Percentiles rank a stretch among this genome's conserved stretches.
These are phyloP conservation scores for Amblyteles armatorius DNA, from an alignment of 2,888 invertebrate species.

Conservation along the genomic window DNA sequence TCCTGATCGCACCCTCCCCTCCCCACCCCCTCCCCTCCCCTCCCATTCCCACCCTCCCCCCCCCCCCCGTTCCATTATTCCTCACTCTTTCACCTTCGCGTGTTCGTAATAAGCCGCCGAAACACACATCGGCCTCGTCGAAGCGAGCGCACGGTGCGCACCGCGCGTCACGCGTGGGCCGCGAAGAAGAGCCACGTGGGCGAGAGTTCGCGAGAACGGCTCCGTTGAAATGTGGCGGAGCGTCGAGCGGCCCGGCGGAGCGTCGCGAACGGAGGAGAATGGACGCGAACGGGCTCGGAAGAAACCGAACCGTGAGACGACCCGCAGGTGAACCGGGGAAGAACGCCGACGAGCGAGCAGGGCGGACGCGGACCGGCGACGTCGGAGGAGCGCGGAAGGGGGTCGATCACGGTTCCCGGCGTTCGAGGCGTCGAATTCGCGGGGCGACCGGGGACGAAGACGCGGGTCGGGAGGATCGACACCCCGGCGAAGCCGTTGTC, in stretches of 20 bases:
- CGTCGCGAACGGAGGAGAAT: conserved; percentile 48
- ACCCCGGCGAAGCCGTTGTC: conserved; percentile 57
- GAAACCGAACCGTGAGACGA: conserved; percentile 41
- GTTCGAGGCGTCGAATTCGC: conserved; percentile 48
- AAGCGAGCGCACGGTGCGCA: conserved; percentile 45
- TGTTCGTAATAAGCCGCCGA: conserved; percentile 61
- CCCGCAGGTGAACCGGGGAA: conserved; percentile 31
- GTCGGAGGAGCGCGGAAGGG: not conserved
- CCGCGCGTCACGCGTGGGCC: not conserved
- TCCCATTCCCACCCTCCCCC: too few relatives aligned
- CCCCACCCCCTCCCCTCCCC: fast-evolving
- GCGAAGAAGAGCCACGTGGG: conserved; percentile 11
- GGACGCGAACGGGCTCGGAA: conserved; percentile 7
- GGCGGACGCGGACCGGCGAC: conserved; percentile 21
- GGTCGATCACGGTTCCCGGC: conserved; percentile 30
- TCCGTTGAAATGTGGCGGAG: conserved; percentile 37
- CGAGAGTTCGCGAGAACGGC: conserved; percentile 39
- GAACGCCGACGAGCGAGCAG: conserved; percentile 22
- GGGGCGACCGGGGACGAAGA: conserved; percentile 10
- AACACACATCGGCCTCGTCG: conserved; percentile 68
- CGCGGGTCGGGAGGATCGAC: not conserved
- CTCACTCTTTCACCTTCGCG: conserved; percentile 34
- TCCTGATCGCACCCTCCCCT: not conserved
- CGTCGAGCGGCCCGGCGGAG: conserved; percentile 17
- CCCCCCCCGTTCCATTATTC: conserved; percentile 1